A percentile compares a stretch with the other conserved stretches of the same genome.
Evolutionary conservation across 2,797 vertebrate genomes (phyloP).

Genomic region (Anguilla anguilla): DNA sequence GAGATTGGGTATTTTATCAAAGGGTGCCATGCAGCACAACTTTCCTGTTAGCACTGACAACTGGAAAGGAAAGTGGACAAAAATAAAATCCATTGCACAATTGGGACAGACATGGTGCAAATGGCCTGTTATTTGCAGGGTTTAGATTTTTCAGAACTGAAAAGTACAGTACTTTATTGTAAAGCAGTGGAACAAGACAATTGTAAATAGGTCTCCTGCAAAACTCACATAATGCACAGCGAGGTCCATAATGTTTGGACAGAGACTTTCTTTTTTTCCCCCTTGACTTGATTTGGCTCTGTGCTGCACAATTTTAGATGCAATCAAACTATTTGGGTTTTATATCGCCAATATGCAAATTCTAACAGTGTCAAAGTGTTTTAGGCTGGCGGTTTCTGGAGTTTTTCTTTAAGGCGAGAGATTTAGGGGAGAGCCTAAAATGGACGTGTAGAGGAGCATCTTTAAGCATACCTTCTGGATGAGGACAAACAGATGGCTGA

Average conservation of each 20-base stretch:
- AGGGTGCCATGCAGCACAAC: not conserved
- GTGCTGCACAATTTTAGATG: no score
- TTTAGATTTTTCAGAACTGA: not conserved
- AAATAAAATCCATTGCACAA: not conserved
- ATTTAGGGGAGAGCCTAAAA: no score
- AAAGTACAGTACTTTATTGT: not conserved
- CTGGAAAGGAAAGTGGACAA: not conserved
- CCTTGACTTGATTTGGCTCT: no score
- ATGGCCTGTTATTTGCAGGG: not conserved
- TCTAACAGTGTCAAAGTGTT: no score
- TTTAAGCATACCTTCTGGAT: slow-evolving; percentile 87
- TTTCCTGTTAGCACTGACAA: not conserved
- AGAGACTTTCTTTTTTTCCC: no score
- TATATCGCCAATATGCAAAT: no score
- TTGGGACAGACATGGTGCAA: not conserved
- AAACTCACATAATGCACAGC: not conserved
- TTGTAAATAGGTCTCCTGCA: not conserved
- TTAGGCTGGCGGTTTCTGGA: no score
- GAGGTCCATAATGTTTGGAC: no score
- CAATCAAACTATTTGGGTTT: no score
- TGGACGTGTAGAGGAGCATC: no score
- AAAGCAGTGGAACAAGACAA: not conserved
- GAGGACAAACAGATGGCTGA: slow-evolving; percentile 94
- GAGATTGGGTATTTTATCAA: not conserved
- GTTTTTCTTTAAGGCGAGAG: no score